These are phyloP conservation scores for Trichopria drosophilae DNA, from an alignment of 2,888 invertebrate genomes.

Conservation along the genomic window DNA sequence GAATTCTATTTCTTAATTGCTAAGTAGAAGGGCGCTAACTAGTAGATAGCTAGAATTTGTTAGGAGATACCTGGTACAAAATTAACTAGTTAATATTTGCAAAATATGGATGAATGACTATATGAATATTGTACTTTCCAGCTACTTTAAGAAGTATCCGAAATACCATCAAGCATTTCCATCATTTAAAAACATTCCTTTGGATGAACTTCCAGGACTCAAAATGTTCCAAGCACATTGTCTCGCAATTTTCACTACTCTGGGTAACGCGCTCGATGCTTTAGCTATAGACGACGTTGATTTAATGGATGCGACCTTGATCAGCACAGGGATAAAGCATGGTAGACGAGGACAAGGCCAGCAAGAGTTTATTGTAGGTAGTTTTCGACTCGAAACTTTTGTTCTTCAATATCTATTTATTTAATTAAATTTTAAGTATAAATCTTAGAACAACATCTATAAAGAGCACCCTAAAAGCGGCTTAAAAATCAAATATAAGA, in stretches of 20 bases:
- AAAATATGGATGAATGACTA: too few species aligned
- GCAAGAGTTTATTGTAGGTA: constrained; percentile 40
- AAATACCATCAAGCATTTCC: constrained; percentile 59
- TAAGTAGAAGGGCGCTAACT: too few species aligned
- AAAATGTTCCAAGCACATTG: constrained; percentile 61
- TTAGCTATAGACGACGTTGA: constrained; percentile 59
- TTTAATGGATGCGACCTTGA: constrained; percentile 37
- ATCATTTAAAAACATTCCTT: constrained; percentile 57
- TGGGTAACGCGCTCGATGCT: constrained; percentile 59
- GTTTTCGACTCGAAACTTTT: neutral
- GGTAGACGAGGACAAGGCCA: constrained; percentile 54
- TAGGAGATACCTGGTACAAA: too few species aligned
- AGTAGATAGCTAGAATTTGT: too few species aligned
- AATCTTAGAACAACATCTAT: too few species aligned
- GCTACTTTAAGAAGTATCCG: constrained; percentile 59
- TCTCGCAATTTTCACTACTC: constrained; percentile 58
- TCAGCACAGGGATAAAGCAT: constrained; percentile 56
- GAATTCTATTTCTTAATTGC: too few species aligned
- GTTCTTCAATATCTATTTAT: neutral
- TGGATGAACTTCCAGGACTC: constrained; percentile 53
- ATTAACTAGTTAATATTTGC: too few species aligned
- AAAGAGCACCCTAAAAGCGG: too few species aligned
- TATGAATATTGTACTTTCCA: constrained; percentile 38
- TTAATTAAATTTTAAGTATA: too few species aligned
- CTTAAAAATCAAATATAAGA: too few species aligned